A percentile compares a stretch with the other conserved stretches of the same genome.
Evolutionary conservation across 2,797 vertebrate species (phyloP).

Genomic region (Coccyzus lansbergi): DNA sequence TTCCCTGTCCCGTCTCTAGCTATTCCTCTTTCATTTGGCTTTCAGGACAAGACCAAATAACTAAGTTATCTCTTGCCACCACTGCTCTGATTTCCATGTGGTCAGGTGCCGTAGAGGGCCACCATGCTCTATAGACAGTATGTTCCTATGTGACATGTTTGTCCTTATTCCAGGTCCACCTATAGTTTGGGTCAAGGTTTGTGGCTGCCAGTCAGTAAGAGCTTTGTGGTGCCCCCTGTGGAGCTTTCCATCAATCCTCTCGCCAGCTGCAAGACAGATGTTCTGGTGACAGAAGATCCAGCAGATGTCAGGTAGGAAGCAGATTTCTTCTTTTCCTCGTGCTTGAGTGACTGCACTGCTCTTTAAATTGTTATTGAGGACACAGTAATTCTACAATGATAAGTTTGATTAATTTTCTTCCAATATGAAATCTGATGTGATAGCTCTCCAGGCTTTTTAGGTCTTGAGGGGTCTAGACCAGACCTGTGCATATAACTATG

Average conservation of each 20-base stretch:
- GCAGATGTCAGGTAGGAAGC: constrained; percentile 94
- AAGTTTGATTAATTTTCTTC: constrained; percentile 29
- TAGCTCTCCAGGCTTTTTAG: neutral
- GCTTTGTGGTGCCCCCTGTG: constrained; percentile 96
- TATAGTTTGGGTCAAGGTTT: constrained; percentile 97
- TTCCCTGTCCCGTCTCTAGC: neutral
- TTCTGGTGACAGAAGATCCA: constrained; percentile 95
- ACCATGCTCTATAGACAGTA: neutral
- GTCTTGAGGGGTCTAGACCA: neutral
- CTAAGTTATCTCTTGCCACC: neutral
- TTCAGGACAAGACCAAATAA: neutral
- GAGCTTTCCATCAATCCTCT: constrained; percentile 98
- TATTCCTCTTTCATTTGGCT: neutral
- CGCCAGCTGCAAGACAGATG: constrained; percentile 98
- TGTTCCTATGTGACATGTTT: neutral
- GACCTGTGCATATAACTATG: neutral
- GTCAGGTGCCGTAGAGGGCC: neutral
- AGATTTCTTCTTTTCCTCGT: neutral
- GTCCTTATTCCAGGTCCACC: constrained; percentile 85
- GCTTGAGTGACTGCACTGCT: neutral
- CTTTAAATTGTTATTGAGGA: constrained; percentile 12
- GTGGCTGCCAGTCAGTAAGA: constrained; percentile 99
- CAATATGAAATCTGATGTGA: neutral
- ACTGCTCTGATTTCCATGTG: neutral
- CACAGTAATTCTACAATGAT: constrained; percentile 11